phyloP scores from a whole-genome alignment of 2,888 invertebrate species.

The Tachina fera region DNA sequence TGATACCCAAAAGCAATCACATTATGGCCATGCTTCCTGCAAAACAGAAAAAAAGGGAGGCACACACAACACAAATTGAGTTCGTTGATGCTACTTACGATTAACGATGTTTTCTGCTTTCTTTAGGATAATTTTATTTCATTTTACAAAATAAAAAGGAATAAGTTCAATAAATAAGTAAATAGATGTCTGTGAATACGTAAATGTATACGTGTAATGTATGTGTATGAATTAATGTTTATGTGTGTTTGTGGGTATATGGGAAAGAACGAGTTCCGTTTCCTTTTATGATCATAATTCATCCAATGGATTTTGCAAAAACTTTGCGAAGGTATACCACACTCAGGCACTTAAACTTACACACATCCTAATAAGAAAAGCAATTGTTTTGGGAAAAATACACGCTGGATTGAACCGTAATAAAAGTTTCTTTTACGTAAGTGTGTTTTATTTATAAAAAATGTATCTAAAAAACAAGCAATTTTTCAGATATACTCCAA shows the following conservation, averaged over 20 bases:
- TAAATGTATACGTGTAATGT: not conserved
- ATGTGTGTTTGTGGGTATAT: not conserved
- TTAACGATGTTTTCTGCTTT: not conserved
- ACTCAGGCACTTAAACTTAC: not conserved
- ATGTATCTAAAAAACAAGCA: conserved; percentile 13
- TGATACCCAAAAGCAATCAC: conserved; percentile 37
- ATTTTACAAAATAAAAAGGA: conserved; percentile 7
- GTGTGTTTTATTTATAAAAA: conserved; percentile 13
- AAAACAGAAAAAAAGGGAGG: not conserved
- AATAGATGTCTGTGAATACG: conserved; percentile 18
- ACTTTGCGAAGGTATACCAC: not conserved
- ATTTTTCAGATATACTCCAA: conserved; percentile 13
- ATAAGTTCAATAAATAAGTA: conserved; percentile 55
- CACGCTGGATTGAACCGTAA: conserved; percentile 49
- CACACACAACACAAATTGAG: conserved; percentile 11
- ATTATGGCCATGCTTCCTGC: conserved; percentile 3
- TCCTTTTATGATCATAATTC: conserved; percentile 41
- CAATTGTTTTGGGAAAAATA: conserved; percentile 33
- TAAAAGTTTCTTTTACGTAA: conserved; percentile 22
- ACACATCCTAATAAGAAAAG: not conserved
- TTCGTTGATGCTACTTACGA: conserved; percentile 1
- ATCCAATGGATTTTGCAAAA: not conserved
- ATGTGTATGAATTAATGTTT: not conserved
- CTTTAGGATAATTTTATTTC: conserved; percentile 46
- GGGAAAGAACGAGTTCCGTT: conserved; percentile 3